Evolutionary conservation across 2,888 invertebrate genomes (phyloP).

Genomic region (Chrysodeixis includens): DNA sequence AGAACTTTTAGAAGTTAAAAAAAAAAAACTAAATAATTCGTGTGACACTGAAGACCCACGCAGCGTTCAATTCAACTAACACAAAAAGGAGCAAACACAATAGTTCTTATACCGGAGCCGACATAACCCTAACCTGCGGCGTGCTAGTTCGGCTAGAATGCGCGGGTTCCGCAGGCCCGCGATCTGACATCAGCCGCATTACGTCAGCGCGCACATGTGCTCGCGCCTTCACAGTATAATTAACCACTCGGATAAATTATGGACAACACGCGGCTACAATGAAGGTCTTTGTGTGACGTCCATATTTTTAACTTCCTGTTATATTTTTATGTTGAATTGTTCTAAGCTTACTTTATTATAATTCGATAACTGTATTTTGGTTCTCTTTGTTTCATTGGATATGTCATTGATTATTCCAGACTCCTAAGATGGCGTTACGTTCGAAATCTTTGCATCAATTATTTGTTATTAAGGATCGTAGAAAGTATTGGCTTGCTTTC

Average conservation of each 20-base stretch:
- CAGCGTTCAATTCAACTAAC: neutral
- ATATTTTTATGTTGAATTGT: conserved; percentile 31
- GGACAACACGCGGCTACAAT: conserved; percentile 48
- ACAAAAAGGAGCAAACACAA: neutral
- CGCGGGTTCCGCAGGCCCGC: conserved; percentile 54
- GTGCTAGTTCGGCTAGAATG: conserved; percentile 55
- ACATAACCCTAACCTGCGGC: conserved; percentile 50
- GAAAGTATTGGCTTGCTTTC: conserved; percentile 1
- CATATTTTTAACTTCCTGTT: conserved; percentile 59
- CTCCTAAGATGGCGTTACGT: neutral
- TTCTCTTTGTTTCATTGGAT: neutral
- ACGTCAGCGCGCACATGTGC: conserved; percentile 59
- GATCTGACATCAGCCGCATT: conserved; percentile 58
- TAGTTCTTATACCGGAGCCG: neutral
- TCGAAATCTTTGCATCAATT: neutral
- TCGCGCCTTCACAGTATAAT: conserved; percentile 49
- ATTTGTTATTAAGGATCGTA: neutral
- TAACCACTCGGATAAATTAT: conserved; percentile 52
- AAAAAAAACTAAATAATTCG: too few relatives aligned
- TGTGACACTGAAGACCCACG: neutral
- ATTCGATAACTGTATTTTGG: conserved; percentile 39
- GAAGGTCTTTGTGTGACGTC: conserved; percentile 60
- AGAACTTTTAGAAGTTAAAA: too few relatives aligned
- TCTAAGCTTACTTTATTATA: conserved; percentile 21
- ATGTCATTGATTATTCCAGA: neutral